Base-by-base conservation (phyloP, 2,888 invertebrate genomes). In the Acrocyrtus sp. region DNA sequence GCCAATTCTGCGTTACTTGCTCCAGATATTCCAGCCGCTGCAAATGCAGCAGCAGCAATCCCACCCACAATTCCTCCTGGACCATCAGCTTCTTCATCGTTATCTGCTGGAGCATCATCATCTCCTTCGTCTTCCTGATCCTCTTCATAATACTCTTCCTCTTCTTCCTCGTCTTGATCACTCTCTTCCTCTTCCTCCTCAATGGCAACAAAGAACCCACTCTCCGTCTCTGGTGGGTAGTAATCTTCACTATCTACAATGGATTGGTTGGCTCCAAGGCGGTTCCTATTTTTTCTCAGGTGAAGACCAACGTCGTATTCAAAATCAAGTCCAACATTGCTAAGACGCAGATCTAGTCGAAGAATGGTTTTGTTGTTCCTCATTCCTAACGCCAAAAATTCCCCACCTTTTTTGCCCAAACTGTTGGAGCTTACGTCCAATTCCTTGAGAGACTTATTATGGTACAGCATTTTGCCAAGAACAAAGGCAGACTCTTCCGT, bases 381-480 rank as follows among this genome's bases (percentile, higher is more conserved):
- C 60, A 80, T 65, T 21, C 78, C 80, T 0, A 70, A 47, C 0
- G 76, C 75, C n/a, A 81, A 21, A 48, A 61, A 70, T 58, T 78
- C 77, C 8, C 80, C 81, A 53, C 81, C 81, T 67, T 78, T 76
- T 48, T 61, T 67, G 0, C 73, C 75, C 17, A 79, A 24, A 12
- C 74, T 57, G 53, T 81, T 81, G 1, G 80, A 79, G 26, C 78
- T 78, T 1, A 81, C 6, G 48, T 81, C 79, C 26, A 81, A 53
- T 19, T 80, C 75, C 12, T 51, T 62, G 8, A 81, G 60, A 3
- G 65, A 50, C 8, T 65, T 72, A 45, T 81, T 81, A 29, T 78
- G 74, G 15, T 62, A 61, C 3, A 81, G 26, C 80, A 81, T 81
- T 72, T 80, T 78, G 3, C 77, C 78, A n/a, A 81, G 24, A 6